Percentiles rank a stretch among this genome's conserved stretches.
Evolutionary conservation across 2,888 invertebrate species (phyloP).

Genomic region (Keiferia lycopersicella): DNA sequence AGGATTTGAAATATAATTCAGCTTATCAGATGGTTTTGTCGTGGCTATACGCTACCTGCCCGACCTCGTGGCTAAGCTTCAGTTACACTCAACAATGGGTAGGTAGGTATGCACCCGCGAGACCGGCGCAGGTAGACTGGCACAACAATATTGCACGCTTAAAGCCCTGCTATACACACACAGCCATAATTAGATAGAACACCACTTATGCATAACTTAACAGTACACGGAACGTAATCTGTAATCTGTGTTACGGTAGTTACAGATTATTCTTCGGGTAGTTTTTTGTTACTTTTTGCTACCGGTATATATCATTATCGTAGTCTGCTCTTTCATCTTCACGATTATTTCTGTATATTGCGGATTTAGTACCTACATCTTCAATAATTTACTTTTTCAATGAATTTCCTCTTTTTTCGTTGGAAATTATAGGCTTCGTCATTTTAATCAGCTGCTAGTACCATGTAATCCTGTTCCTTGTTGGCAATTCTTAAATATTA

Average conservation of each 20-base stretch:
- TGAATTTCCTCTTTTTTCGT: too few species aligned
- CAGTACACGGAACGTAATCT: conserved; percentile 1
- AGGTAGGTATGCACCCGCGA: conserved; percentile 50
- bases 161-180: conserved; percentile 20
- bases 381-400: background rate
- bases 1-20: background rate
- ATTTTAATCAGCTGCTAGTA: background rate
- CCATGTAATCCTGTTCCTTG: background rate
- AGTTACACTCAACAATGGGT: conserved; percentile 59
- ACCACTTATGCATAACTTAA: conserved; percentile 8
- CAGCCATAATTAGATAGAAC: conserved; percentile 20
- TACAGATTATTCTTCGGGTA: background rate
- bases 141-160: conserved; percentile 32
- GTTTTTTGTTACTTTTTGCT: background rate
- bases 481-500: background rate
- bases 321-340: too few species aligned
- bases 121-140: conserved; percentile 41
- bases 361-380: background rate
- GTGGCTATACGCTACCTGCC: conserved; percentile 48
- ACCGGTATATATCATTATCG: too few species aligned
- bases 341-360: too few species aligned
- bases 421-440: background rate
- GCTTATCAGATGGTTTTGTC: background rate
- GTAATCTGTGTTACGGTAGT: conserved; percentile 13
- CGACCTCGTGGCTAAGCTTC: conserved; percentile 53